Conservation (phyloP, 2,888 invertebrate species). For the Malthinus seriepunctatus region DNA sequence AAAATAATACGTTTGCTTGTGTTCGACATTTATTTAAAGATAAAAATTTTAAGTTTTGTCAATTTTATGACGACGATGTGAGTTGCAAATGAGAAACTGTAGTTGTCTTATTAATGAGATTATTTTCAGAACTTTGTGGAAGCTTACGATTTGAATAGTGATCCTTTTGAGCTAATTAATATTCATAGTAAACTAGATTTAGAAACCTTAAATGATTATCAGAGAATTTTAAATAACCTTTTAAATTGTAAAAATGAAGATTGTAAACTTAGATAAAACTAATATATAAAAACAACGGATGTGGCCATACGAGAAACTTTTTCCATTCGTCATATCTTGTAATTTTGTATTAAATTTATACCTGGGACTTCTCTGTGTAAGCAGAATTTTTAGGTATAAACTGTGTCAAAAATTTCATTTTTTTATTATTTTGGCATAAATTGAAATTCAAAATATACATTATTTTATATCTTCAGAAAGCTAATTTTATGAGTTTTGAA, state of each 20-base stretch:
- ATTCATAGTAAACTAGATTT: conserved; percentile 52
- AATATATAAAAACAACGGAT: no score
- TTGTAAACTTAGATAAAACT: no score
- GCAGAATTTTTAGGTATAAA: no score
- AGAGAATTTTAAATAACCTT: conserved; percentile 24
- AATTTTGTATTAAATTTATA: no score
- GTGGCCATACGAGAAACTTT: no score
- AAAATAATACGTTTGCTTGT: conserved; percentile 83
- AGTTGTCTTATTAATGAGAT: conserved; percentile 17
- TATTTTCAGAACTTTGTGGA: conserved; percentile 70
- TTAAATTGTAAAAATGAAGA: conserved; percentile 22
- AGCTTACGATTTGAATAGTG: conserved; percentile 71
- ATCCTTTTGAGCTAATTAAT: conserved; percentile 76
- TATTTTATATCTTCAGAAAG: no score
- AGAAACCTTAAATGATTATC: conserved; percentile 19
- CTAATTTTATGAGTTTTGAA: no score
- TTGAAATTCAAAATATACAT: no score
- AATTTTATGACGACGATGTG: conserved; percentile 59
- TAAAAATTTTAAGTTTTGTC: conserved; percentile 65
- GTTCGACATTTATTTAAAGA: conserved; percentile 64
- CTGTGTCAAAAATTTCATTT: no score
- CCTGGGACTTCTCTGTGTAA: no score
- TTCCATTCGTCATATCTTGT: no score
- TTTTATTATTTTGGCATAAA: no score
- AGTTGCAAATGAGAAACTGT: not conserved